These are phyloP conservation scores for Pinna nobilis DNA, from an alignment of 1,140 invertebrate genomes.

Conservation along the genomic window DNA sequence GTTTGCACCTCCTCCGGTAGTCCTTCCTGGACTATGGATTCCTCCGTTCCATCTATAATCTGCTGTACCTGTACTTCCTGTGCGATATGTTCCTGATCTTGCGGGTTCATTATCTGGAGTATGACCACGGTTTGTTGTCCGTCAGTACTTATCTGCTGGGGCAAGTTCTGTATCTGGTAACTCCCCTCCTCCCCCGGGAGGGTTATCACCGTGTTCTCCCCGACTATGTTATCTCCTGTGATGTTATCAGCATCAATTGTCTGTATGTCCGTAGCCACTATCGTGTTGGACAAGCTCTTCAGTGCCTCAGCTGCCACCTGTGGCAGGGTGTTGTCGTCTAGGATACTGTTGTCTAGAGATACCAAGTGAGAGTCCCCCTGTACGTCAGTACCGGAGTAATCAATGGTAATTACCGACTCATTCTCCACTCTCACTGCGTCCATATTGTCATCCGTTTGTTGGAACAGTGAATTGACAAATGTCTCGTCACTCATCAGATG, in stretches of 20 bases:
- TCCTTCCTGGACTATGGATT: neutral
- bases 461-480: conserved; percentile 56
- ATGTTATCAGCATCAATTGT: conserved; percentile 5
- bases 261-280: conserved; percentile 31
- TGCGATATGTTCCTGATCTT: conserved; percentile 26
- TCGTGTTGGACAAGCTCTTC: conserved; percentile 52
- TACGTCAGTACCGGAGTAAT: conserved; percentile 2
- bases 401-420: conserved; percentile 5
- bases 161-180: conserved; percentile 15
- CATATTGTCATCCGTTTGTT: conserved; percentile 49
- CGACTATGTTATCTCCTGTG: conserved; percentile 22
- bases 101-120: conserved; percentile 61
- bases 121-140: conserved; percentile 66
- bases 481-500: conserved; percentile 52
- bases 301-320: conserved; percentile 62
- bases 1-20: neutral
- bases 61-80: conserved; percentile 29
- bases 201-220: conserved; percentile 37
- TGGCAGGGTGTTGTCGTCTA: conserved; percentile 42
- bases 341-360: neutral
- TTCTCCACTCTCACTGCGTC: neutral
- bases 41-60: conserved; percentile 12
- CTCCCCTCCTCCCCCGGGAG: conserved; percentile 15
- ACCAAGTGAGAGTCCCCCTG: conserved; percentile 19
- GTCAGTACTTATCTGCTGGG: conserved; percentile 18